Percentiles rank a stretch among this genome's conserved stretches.
phyloP scores from a whole-genome alignment of 2,888 invertebrate genomes.

The Chrysotoxum bicinctum region DNA sequence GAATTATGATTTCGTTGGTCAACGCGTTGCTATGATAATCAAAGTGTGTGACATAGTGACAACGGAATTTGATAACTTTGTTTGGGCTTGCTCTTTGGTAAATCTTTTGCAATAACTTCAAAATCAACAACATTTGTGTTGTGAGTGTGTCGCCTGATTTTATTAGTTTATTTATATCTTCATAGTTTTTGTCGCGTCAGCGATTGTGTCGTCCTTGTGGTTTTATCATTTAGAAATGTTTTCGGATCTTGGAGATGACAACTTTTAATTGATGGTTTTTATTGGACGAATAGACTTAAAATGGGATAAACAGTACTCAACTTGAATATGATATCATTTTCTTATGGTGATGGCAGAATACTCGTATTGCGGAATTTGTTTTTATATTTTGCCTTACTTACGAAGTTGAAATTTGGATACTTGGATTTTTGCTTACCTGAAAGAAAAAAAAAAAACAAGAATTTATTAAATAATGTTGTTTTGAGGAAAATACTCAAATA shows the following conservation, averaged over 20 bases:
- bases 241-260: constrained; percentile 17
- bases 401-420: neutral
- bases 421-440: constrained; percentile 5
- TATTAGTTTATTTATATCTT: neutral
- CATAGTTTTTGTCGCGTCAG: constrained; percentile 37
- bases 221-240: neutral
- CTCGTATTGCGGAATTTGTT: neutral
- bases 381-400: neutral
- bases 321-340: constrained; percentile 13
- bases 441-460: neutral
- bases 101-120: neutral
- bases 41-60: constrained; percentile 1
- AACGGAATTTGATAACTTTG: constrained; percentile 12
- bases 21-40: constrained; percentile 1
- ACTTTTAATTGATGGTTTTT: constrained; percentile 21
- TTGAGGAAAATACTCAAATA: neutral
- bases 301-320: neutral
- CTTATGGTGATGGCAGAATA: neutral
- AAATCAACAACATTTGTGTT: neutral
- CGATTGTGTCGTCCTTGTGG: constrained; percentile 37
- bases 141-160: neutral
- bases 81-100: neutral
- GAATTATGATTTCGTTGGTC: constrained; percentile 8
- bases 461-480: neutral
- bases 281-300: neutral